A percentile compares a stretch with the other conserved stretches of the same genome.
phyloP scores from a whole-genome alignment of 2,888 invertebrate species.

The Pterobdella sp. region DNA sequence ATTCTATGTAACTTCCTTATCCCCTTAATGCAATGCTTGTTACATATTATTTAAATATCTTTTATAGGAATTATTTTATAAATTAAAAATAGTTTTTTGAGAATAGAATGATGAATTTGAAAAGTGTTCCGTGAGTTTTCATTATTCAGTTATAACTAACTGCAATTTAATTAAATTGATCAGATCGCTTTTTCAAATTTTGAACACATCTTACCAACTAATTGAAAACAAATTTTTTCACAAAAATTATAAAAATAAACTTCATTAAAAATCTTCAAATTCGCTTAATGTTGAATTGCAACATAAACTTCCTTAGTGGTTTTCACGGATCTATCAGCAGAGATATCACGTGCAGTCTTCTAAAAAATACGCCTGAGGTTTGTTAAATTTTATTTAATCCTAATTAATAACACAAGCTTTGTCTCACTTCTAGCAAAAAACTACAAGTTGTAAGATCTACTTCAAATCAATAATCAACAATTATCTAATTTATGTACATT shows the following conservation, averaged over 20 bases:
- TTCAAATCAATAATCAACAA: neutral
- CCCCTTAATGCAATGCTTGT: neutral
- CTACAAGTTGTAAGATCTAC: no score
- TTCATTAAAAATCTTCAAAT: neutral
- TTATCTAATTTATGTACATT: neutral
- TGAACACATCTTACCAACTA: neutral
- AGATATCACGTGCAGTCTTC: neutral
- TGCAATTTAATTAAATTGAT: neutral
- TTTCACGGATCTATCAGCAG: slow-evolving; percentile 16
- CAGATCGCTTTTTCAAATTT: neutral
- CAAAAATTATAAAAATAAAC: neutral
- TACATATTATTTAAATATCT: neutral
- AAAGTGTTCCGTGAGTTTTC: neutral
- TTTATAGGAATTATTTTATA: neutral
- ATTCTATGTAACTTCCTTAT: slow-evolving; percentile 4
- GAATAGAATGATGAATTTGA: neutral
- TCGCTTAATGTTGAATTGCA: no score
- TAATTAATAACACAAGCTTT: no score
- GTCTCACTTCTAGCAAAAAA: no score
- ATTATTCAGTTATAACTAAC: neutral
- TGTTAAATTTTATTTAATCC: no score
- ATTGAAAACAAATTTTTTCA: neutral
- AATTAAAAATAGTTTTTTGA: neutral
- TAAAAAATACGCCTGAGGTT: slow-evolving; percentile 4
- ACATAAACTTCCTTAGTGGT: slow-evolving; percentile 13